Conservation (phyloP, 2,888 invertebrate genomes). For the Meloe dianella region DNA sequence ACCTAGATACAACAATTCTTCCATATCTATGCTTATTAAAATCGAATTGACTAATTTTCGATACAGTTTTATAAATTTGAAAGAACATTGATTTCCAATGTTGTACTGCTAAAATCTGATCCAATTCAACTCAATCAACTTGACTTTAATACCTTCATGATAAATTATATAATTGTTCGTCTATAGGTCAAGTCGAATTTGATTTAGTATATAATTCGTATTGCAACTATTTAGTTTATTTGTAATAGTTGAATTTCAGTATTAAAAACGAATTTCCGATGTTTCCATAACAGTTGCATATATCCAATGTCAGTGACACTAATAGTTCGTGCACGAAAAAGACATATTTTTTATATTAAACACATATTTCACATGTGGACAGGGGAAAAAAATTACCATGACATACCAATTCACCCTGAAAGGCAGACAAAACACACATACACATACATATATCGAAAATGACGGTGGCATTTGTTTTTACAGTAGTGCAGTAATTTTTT, state of each 20-base stretch:
- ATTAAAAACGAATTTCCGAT: conserved; percentile 49
- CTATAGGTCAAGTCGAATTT: too few species aligned
- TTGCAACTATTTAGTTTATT: too few species aligned
- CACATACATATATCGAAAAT: not conserved
- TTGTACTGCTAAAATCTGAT: too few species aligned
- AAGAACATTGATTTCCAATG: too few species aligned
- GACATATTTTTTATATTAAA: conserved; percentile 45
- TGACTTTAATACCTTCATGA: too few species aligned
- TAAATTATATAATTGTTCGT: too few species aligned
- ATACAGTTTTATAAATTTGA: not conserved
- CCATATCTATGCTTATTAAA: not conserved
- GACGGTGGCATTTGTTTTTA: not conserved
- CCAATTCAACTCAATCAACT: too few species aligned
- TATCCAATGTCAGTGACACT: conserved; percentile 48
- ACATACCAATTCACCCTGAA: not conserved
- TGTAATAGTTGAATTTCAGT: conserved; percentile 13
- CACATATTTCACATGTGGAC: conserved; percentile 16
- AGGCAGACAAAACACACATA: not conserved
- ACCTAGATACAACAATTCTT: not conserved
- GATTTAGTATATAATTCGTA: too few species aligned
- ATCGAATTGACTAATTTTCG: too few species aligned
- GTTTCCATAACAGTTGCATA: conserved; percentile 37
- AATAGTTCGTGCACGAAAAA: conserved; percentile 50
- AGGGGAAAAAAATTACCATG: conserved; percentile 2
- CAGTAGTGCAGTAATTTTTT: not conserved